Evolutionary conservation across 2,113 vertebrate genomes (phyloP).

Genomic region (Notothenia coriiceps): DNA sequence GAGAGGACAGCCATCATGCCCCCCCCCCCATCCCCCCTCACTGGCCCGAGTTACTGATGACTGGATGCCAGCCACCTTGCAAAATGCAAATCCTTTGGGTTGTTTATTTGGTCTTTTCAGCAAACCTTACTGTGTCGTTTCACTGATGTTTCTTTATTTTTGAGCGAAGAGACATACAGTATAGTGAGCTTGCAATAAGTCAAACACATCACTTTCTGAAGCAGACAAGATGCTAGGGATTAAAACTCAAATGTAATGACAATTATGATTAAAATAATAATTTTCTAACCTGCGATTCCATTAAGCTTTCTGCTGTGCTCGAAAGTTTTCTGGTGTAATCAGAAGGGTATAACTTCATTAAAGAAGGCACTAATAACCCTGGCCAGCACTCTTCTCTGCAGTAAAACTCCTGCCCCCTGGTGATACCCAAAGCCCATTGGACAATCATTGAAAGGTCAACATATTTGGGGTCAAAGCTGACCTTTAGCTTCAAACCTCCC

Average conservation of each 20-base stretch:
- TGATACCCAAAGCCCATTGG: neutral
- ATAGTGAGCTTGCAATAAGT: neutral
- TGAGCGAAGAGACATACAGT: neutral
- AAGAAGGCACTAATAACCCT: neutral
- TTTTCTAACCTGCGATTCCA: neutral
- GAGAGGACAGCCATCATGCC: slow-evolving; percentile 12
- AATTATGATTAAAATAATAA: neutral
- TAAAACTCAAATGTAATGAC: neutral
- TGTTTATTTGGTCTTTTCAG: neutral
- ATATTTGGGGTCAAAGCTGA: slow-evolving; percentile 4
- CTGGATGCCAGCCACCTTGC: slow-evolving; percentile 1
- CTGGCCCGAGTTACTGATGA: slow-evolving; percentile 14
- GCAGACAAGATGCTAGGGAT: neutral
- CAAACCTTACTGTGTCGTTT: neutral
- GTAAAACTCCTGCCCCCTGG: neutral
- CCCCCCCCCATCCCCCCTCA: neutral
- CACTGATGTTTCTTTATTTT: neutral
- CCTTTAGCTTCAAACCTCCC: neutral
- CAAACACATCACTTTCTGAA: neutral
- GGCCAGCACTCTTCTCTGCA: neutral
- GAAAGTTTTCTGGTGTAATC: neutral
- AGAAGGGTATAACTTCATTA: neutral
- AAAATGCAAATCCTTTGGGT: neutral
- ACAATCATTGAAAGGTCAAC: neutral
- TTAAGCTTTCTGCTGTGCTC: neutral